Evolutionary conservation across 2,797 vertebrate genomes (phyloP), one percentile per base, ranked within the genome.

Genomic region (Alectoris magna): DNA sequence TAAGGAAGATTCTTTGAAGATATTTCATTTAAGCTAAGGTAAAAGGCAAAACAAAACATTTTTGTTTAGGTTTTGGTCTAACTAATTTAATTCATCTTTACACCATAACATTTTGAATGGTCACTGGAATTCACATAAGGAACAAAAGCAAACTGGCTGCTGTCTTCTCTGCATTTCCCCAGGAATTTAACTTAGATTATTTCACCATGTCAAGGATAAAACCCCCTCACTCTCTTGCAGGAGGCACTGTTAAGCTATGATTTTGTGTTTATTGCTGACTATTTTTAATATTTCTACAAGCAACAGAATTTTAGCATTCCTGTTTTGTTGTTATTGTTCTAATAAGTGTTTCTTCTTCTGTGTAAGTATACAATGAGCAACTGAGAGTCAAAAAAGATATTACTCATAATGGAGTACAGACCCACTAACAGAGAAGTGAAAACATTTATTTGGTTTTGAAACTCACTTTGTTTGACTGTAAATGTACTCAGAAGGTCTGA

Each of bases 251-350:
- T 94, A 81, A 69, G 51, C 23, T 87, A 72, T 80, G 76, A 75
- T 75, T 87, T 83, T 91, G 46, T 78, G 46, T 81, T 95, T 94
- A 76, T 74, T 88, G 69, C 79, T 92, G 67, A 51, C 59, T 78
- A n/a, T 84, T 93, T 90, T 22, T 62, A 80, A 2, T 38, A 74
- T 85, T 94, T 85, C 39, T 55, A 64, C 66, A 91, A 80, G 19
- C 38, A 78, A 84, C 34, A 55, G 24, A 46, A 51, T 69, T 87
- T 91, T 85, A 87, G 10, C 34, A 60, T 83, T 41, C 13, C 27
- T 86, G 9, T 43, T 17, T 43, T 43, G 15, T 43, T 36, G 16
- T 51, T 87, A 31, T 27, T 87, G 39, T 80, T 91, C 68, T 73
- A 48, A 6, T 31, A 59, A 49, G 29, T 58, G 1, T 5, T 90